These are phyloP conservation scores for Drosophila paulistorum DNA, from an alignment of 1,140 invertebrate genomes.

Conservation along the genomic window DNA sequence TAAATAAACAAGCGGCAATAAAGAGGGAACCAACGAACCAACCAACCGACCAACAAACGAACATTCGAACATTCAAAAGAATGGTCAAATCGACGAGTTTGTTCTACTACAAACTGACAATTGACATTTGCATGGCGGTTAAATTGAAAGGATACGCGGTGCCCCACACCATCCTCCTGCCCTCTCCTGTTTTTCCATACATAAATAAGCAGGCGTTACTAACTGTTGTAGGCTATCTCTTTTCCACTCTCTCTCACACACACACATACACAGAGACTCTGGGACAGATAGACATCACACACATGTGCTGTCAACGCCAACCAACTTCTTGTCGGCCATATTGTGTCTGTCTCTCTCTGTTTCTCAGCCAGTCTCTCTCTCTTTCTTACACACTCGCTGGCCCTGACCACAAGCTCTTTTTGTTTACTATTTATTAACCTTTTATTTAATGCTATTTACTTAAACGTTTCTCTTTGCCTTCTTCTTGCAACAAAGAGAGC, in stretches of 20 bases:
- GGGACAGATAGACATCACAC: conserved; percentile 48
- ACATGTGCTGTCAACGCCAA: conserved; percentile 59
- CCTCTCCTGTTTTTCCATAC: conserved; percentile 37
- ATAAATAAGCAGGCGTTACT: conserved; percentile 79
- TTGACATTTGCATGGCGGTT: conserved; percentile 77
- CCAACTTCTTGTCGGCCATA: conserved; percentile 64
- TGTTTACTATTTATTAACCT: conserved; percentile 78
- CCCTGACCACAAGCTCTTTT: conserved; percentile 43
- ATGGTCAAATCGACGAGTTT: conserved; percentile 38
- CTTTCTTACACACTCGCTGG: conserved; percentile 13
- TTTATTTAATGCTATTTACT: conserved; percentile 79
- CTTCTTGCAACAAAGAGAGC: conserved; percentile 43
- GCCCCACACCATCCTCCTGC: conserved; percentile 4
- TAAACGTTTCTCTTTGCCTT: conserved; percentile 54
- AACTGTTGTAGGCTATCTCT: conserved; percentile 40
- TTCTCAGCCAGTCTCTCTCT: conserved; percentile 11
- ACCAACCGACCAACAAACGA: conserved; percentile 36
- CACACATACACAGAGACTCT: background rate
- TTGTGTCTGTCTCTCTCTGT: conserved; percentile 46
- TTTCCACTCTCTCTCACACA: conserved; percentile 6
- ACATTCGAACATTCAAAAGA: background rate
- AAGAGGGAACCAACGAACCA: conserved; percentile 16
- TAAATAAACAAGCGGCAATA: conserved; percentile 64
- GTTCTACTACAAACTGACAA: conserved; percentile 67
- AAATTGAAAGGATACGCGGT: conserved; percentile 69